These are phyloP conservation scores for Papilio dardanus DNA, from an alignment of 1,140 invertebrate genomes.

Conservation along the genomic window DNA sequence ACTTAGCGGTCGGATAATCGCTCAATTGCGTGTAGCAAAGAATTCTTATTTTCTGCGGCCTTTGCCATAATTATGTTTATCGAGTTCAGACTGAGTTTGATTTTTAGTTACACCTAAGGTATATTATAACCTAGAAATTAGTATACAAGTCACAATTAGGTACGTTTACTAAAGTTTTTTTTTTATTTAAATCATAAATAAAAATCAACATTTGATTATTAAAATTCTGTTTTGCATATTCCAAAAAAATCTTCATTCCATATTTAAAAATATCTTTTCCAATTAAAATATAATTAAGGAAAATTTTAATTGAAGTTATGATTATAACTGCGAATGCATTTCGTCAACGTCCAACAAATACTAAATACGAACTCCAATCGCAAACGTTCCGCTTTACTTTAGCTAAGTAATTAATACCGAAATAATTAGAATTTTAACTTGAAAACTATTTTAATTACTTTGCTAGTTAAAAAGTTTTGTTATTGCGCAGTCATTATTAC, in stretches of 20 bases:
- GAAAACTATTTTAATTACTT: slow-evolving; percentile 31
- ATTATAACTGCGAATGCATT: neutral
- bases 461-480: neutral
- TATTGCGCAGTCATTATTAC: neutral
- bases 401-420: slow-evolving; percentile 30
- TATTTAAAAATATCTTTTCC: neutral
- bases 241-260: no score
- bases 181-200: no score
- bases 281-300: neutral
- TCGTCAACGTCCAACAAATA: neutral
- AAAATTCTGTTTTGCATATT: no score
- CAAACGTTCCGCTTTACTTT: slow-evolving; percentile 23
- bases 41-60: slow-evolving; percentile 50
- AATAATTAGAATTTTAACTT: slow-evolving; percentile 37
- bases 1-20: slow-evolving; percentile 50
- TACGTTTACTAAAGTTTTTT: no score
- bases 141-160: neutral
- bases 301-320: neutral
- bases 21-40: slow-evolving; percentile 51
- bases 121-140: neutral
- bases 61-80: slow-evolving; percentile 65
- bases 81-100: slow-evolving; percentile 38
- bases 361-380: slow-evolving; percentile 27
- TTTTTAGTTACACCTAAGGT: neutral
- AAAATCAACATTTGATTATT: no score